Conservation (phyloP, 2,888 invertebrate species). For the Drosophila peninsularis region DNA sequence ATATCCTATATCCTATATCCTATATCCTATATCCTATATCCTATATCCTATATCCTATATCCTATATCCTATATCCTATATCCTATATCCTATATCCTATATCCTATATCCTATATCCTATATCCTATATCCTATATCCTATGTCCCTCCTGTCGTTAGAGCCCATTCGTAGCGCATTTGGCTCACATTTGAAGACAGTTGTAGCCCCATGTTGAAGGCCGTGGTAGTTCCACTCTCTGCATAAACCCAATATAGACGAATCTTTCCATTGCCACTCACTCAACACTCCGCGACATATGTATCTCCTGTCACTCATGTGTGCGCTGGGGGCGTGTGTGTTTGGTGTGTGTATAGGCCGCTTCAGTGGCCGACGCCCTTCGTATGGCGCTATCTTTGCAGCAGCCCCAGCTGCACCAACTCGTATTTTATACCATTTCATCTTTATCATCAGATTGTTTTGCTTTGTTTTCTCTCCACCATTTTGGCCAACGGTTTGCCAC, state of each 20-base stretch:
- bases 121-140: neutral
- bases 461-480: slow-evolving; percentile 27
- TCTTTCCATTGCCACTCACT: slow-evolving; percentile 52
- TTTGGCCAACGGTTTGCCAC: slow-evolving; percentile 39
- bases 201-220: slow-evolving; percentile 14
- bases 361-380: slow-evolving; percentile 36
- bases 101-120: neutral
- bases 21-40: neutral
- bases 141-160: neutral
- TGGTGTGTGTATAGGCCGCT: slow-evolving; percentile 35
- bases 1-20: neutral
- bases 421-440: slow-evolving; percentile 69
- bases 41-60: neutral
- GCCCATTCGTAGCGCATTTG: slow-evolving; percentile 29
- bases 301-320: slow-evolving; percentile 55
- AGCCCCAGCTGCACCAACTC: slow-evolving; percentile 35
- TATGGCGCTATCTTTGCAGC: slow-evolving; percentile 24
- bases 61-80: neutral
- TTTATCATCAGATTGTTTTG: slow-evolving; percentile 62
- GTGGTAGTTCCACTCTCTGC: neutral
- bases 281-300: slow-evolving; percentile 52
- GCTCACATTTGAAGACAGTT: slow-evolving; percentile 43
- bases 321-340: slow-evolving; percentile 2
- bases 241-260: slow-evolving; percentile 44
- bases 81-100: neutral